Conservation (phyloP, 2,113 vertebrate genomes). For the Peromyscus maniculatus region DNA sequence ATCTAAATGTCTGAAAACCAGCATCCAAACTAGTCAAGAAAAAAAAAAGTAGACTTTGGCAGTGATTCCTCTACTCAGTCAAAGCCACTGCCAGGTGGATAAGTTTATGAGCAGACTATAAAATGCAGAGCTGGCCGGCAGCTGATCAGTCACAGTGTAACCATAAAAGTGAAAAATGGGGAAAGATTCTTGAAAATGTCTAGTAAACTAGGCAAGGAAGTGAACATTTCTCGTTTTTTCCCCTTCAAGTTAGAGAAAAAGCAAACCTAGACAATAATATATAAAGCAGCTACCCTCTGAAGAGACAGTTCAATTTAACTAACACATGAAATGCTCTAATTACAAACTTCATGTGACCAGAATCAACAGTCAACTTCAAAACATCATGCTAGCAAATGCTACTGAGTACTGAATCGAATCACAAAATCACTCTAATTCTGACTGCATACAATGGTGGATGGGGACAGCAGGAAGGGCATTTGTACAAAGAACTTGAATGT, state of each 20-base stretch:
- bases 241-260: slow-evolving; percentile 15
- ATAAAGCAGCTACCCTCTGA: background rate
- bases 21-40: slow-evolving; percentile 53
- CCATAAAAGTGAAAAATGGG: slow-evolving; percentile 54
- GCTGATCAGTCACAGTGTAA: slow-evolving; percentile 29
- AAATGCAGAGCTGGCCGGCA: slow-evolving; percentile 51
- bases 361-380: slow-evolving; percentile 13
- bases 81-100: slow-evolving; percentile 61
- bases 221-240: slow-evolving; percentile 5
- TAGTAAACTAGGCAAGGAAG: slow-evolving; percentile 51
- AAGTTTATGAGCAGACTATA: slow-evolving; percentile 68
- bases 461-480: background rate
- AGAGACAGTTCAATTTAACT: background rate
- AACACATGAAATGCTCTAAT: background rate
- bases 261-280: slow-evolving; percentile 5
- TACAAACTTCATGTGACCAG: slow-evolving; percentile 9
- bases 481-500: background rate
- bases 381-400: background rate
- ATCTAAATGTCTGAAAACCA: slow-evolving; percentile 51
- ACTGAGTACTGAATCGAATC: background rate
- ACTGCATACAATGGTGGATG: background rate
- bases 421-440: background rate
- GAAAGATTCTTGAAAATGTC: slow-evolving; percentile 56
- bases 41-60: slow-evolving; percentile 44
- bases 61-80: slow-evolving; percentile 7